Conservation (phyloP, 2,113 vertebrate species). For the Ammospiza caudacuta region DNA sequence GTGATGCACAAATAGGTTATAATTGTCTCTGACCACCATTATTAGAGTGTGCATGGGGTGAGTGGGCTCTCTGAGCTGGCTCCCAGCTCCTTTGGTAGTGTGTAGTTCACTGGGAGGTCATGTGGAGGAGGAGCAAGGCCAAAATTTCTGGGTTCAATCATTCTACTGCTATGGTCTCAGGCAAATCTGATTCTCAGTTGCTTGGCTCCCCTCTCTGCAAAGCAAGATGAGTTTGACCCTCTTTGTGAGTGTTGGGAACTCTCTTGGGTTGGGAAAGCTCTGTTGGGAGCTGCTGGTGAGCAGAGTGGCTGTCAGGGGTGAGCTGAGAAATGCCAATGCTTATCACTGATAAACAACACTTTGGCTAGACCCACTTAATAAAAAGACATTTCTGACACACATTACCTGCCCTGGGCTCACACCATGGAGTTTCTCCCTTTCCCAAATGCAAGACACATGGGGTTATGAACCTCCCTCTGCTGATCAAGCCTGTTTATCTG, state of each 20-base stretch:
- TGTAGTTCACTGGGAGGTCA: not conserved
- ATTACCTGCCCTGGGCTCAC: not conserved
- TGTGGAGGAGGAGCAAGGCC: accelerated
- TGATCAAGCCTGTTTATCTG: slow-evolving; percentile 44
- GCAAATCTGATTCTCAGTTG: not conserved
- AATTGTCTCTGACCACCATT: not conserved
- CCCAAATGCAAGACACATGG: not conserved
- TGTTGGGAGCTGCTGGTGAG: not conserved
- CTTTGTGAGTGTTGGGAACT: not conserved
- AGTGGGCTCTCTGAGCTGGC: accelerated
- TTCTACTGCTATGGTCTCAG: not conserved
- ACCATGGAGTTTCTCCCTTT: not conserved
- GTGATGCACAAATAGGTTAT: not conserved
- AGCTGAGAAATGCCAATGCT: not conserved
- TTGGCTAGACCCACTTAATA: not conserved
- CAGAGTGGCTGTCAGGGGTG: not conserved
- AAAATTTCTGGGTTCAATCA: not conserved
- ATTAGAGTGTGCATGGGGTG: accelerated
- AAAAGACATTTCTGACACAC: not conserved
- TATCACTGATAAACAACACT: not conserved
- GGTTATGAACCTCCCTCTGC: not conserved
- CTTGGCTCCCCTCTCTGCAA: not conserved
- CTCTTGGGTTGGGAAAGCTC: not conserved
- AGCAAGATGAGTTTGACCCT: not conserved
- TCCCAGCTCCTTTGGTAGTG: accelerated